A percentile compares a stretch with the other conserved stretches of the same genome.
Evolutionary conservation across 2,888 invertebrate species (phyloP).

Genomic region (Metalampra italica): DNA sequence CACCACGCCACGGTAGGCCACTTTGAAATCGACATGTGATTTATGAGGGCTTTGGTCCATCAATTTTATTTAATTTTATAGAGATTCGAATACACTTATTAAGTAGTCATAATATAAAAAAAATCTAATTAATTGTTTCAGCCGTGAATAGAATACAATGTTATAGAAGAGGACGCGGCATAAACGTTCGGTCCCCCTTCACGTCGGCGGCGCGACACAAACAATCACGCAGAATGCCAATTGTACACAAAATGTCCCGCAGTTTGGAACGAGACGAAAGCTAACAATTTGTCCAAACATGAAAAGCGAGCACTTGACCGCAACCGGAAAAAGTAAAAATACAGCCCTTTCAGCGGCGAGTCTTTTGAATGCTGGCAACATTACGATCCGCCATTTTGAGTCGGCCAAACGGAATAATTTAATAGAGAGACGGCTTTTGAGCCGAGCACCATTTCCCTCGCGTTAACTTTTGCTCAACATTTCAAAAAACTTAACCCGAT

Average conservation of each 20-base stretch:
- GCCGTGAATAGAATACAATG: no score
- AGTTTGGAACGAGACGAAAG: slow-evolving; percentile 13
- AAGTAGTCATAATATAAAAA: no score
- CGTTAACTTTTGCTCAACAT: slow-evolving; percentile 20
- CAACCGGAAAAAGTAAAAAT: slow-evolving; percentile 27
- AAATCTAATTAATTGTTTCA: no score
- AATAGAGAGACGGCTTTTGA: slow-evolving; percentile 61
- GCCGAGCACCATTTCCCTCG: slow-evolving; percentile 40
- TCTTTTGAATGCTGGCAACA: slow-evolving; percentile 56
- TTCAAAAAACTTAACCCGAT: neutral
- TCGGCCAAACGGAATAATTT: slow-evolving; percentile 67
- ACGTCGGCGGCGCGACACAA: no score
- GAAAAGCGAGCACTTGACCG: slow-evolving; percentile 40
- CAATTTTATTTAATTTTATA: no score
- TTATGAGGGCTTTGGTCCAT: no score
- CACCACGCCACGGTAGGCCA: no score
- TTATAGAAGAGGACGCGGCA: no score
- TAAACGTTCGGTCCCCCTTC: no score
- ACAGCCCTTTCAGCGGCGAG: slow-evolving; percentile 32
- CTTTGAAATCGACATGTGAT: no score
- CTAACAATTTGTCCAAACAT: slow-evolving; percentile 35
- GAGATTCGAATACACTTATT: no score
- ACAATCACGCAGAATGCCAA: neutral
- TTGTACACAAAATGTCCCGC: neutral
- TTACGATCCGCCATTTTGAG: slow-evolving; percentile 58